phyloP scores from a whole-genome alignment of 2,797 vertebrate species.

The Siniperca undulata region DNA sequence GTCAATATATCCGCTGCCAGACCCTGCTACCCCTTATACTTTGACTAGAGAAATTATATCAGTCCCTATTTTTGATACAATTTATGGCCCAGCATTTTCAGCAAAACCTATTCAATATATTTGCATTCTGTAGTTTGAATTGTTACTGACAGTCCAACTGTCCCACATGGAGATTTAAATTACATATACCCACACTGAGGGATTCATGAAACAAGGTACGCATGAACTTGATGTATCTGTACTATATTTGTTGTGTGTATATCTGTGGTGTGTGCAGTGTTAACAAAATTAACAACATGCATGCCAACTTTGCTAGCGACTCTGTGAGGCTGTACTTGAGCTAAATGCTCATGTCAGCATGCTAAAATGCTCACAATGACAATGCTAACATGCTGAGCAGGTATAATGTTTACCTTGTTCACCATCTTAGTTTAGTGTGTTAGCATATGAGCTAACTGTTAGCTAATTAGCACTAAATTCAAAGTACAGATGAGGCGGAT shows the following conservation, averaged over 20 bases:
- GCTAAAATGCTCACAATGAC: not conserved
- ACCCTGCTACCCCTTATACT: not conserved
- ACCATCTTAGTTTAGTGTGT: not conserved
- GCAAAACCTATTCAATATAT: not conserved
- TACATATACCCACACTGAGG: not conserved
- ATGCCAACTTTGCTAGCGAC: not conserved
- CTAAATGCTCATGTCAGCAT: not conserved
- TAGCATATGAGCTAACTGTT: not conserved
- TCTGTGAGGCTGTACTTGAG: not conserved
- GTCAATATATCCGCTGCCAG: slow-evolving; percentile 12
- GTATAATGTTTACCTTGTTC: not conserved
- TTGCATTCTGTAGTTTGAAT: not conserved
- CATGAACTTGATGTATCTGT: no score
- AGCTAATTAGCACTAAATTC: not conserved
- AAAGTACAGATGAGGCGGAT: not conserved
- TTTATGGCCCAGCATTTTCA: rapidly evolving
- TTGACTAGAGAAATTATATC: not conserved
- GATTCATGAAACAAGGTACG: not conserved
- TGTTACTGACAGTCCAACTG: not conserved
- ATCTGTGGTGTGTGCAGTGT: not conserved
- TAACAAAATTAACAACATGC: not conserved
- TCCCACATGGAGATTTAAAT: not conserved
- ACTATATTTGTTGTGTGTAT: not conserved
- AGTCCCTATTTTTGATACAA: not conserved
- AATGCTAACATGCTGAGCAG: not conserved